Conservation (phyloP, 2,888 invertebrate species). For the Orgyia antiqua region DNA sequence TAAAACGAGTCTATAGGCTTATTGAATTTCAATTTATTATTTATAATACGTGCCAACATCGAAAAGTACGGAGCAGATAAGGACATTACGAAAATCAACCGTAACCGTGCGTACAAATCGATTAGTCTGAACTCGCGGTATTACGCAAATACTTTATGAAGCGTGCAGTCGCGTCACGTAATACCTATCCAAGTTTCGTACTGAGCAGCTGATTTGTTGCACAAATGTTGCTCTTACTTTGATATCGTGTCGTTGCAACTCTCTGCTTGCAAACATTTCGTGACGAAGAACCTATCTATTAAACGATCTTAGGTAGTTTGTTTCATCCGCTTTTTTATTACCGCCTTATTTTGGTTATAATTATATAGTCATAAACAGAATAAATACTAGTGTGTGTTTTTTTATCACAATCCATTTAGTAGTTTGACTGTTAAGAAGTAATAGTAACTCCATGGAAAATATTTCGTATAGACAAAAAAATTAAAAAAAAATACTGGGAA, state of each 20-base stretch:
- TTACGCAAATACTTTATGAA: conserved; percentile 69
- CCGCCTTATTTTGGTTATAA: too few species aligned
- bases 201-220: conserved; percentile 48
- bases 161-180: conserved; percentile 67
- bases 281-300: conserved; percentile 23
- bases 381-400: too few species aligned
- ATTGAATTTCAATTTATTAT: conserved; percentile 34
- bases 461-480: too few species aligned
- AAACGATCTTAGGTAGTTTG: not conserved
- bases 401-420: too few species aligned
- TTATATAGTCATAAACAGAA: too few species aligned
- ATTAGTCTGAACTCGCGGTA: conserved; percentile 49
- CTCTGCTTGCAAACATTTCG: conserved; percentile 34
- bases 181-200: conserved; percentile 47
- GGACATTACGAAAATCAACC: conserved; percentile 64
- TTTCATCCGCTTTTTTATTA: too few species aligned
- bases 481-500: too few species aligned
- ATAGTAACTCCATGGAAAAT: too few species aligned
- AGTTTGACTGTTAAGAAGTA: too few species aligned
- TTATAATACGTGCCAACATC: conserved; percentile 34
- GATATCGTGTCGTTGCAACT: conserved; percentile 29
- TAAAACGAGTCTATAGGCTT: too few species aligned
- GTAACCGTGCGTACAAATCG: conserved; percentile 66
- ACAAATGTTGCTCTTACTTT: conserved; percentile 41
- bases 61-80: conserved; percentile 55